Evolutionary conservation across 2,888 invertebrate genomes (phyloP).

Genomic region (Mythimna loreyi): DNA sequence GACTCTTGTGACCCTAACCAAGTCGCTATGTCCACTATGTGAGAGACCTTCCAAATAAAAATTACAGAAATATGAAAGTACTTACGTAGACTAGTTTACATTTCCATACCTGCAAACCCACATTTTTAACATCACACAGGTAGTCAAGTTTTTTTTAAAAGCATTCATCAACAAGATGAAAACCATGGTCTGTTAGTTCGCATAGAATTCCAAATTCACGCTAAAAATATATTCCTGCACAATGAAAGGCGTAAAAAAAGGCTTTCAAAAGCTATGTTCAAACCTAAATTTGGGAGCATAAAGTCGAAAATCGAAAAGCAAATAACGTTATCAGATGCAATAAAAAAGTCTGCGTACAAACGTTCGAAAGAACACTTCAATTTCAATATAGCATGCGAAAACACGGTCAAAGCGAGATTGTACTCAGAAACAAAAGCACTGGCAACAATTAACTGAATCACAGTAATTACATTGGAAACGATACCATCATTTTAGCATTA

Average conservation of each 20-base stretch:
- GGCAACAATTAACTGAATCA: slow-evolving; percentile 88
- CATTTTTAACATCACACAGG: slow-evolving; percentile 46
- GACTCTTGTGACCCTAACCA: neutral
- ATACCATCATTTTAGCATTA: slow-evolving; percentile 84
- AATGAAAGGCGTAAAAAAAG: slow-evolving; percentile 61
- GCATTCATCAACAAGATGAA: slow-evolving; percentile 75
- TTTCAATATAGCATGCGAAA: slow-evolving; percentile 85
- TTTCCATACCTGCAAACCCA: slow-evolving; percentile 35
- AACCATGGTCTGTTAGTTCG: slow-evolving; percentile 71
- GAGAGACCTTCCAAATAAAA: neutral
- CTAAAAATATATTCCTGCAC: slow-evolving; percentile 59
- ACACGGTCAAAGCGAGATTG: slow-evolving; percentile 86
- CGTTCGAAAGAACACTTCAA: slow-evolving; percentile 77
- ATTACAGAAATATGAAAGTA: slow-evolving; percentile 9
- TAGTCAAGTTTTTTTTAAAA: slow-evolving; percentile 52
- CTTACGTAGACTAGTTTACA: slow-evolving; percentile 1
- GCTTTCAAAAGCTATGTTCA: slow-evolving; percentile 44
- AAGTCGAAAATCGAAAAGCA: slow-evolving; percentile 63
- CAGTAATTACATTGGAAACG: slow-evolving; percentile 88
- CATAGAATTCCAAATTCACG: slow-evolving; percentile 69
- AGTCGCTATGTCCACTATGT: neutral
- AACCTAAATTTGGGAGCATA: slow-evolving; percentile 54
- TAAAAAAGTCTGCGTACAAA: slow-evolving; percentile 65
- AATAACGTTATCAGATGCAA: slow-evolving; percentile 61
- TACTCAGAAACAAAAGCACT: slow-evolving; percentile 83